Base-by-base conservation (phyloP, 2,888 invertebrate species). In the Pelosia muscerda region DNA sequence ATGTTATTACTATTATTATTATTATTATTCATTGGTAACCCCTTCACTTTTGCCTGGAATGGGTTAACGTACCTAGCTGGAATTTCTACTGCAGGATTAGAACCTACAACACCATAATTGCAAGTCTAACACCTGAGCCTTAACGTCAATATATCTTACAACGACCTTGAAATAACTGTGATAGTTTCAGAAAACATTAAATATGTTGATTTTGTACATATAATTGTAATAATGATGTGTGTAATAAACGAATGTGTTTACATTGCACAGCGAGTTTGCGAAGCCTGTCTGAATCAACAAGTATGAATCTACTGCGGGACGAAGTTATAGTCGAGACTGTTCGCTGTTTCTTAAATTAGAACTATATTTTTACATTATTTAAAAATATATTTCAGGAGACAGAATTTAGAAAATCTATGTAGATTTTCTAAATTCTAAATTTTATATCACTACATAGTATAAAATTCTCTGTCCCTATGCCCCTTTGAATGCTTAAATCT, bases 221-320 rank as follows among this genome's bases (percentile, higher is more conserved):
- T 63, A 31, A 56, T 63, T 28, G 55, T 55, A 55, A 63, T 63
- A 28, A 31, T 63, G 42, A 38, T 34, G 23, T 67, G 66, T 54
- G 25, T n/a, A 42, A 63, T 70, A 76, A 72, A 72, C 63, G 75
- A 75, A 77, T 76, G 60, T 66, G 75, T 75, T 80, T 83, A 81
- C 79, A 81, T 86, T 84, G 83, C 85, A 82, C 76, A 76, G 70
- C 72, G 70, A 78, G 82, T 79, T 84, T 78, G 81, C 81, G 86
- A 83, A 85, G 86, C 84, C 81, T 65, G 82, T 68, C 81, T 84
- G 88, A 90, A 90, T 90, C 90, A 90, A 91, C 90, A 91, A 90
- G 90, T 90, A 87, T 80, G 82, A 80, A 83, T 83, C 82, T 81
- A 79, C 73, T 63, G 62, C 63, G 65, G 61, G 57, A 68, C 1